Evolutionary conservation across 2,797 vertebrate genomes (phyloP).

Genomic region (Amblyopsis hoosieri): DNA sequence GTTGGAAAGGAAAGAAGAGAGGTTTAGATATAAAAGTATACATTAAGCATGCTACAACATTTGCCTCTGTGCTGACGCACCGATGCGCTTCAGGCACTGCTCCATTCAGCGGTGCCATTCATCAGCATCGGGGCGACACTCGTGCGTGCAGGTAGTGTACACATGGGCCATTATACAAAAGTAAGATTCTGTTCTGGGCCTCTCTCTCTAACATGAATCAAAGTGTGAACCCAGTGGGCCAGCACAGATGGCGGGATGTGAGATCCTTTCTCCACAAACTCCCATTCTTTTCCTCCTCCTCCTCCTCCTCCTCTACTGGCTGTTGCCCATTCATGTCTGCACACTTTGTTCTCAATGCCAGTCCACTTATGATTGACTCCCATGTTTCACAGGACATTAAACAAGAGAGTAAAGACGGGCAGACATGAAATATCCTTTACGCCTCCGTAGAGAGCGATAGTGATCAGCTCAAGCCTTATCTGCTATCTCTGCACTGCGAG

Average conservation of each 20-base stretch:
- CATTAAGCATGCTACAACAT: too few species aligned
- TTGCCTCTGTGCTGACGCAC: too few species aligned
- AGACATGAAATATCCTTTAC: slow-evolving; percentile 38
- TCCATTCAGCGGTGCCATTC: too few species aligned
- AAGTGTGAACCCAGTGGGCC: slow-evolving; percentile 24
- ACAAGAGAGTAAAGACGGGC: too few species aligned
- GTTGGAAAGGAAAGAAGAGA: slow-evolving; percentile 6
- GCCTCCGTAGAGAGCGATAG: slow-evolving; percentile 36
- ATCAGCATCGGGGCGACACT: too few species aligned
- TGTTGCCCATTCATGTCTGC: slow-evolving; percentile 16
- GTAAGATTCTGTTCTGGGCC: slow-evolving; percentile 10
- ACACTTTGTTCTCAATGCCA: neutral
- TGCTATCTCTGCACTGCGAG: slow-evolving; percentile 47
- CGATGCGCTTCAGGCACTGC: too few species aligned
- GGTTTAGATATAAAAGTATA: neutral
- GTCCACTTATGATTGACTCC: slow-evolving; percentile 30
- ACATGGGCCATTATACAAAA: slow-evolving; percentile 12
- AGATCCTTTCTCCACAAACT: slow-evolving; percentile 20
- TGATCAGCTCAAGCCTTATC: slow-evolving; percentile 55
- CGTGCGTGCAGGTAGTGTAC: too few species aligned
- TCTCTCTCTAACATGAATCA: slow-evolving; percentile 20
- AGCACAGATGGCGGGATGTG: slow-evolving; percentile 44
- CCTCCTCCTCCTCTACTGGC: slow-evolving; percentile 26
- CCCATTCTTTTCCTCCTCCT: slow-evolving; percentile 7
- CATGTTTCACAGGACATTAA: neutral